Base-by-base conservation (phyloP, 2,113 vertebrate genomes). In the Taurulus bubalis region DNA sequence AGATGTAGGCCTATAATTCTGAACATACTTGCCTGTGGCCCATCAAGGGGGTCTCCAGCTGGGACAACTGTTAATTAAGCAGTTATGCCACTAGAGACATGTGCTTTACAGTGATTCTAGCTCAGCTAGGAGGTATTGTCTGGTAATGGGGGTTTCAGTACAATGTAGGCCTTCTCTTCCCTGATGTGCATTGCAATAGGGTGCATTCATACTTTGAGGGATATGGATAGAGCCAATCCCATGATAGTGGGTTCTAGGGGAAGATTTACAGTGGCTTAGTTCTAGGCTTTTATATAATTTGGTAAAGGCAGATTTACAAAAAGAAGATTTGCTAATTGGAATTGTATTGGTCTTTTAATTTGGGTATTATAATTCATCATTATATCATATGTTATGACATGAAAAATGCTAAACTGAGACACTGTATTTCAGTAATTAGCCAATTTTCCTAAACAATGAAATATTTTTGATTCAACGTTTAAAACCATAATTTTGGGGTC, bases 51-150 rank as follows among this genome's bases (percentile, higher is more conserved):
- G 55, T 68, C 53, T 83, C 77, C 80, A 74, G 71, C 84, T 79
- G 79, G 77, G 82, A 67, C n/a, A 55, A 40, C 36, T 76, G 74
- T 85, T 87, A 85, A 89, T 83, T 82, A 85, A 85, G 47, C 68
- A 84, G 47, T 87, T 68, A 69, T 68, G 49, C 72, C 87, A 84
- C 71, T 0, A 68, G 80, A 80, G 75, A 78, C 75, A n/a, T 51
- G n/a, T 72, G 62, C 24, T 88, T 80, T 75, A 71, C 78, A 74
- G 75, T 53, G 58, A 86, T 74, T 75, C 77, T n/a, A 51, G 47
- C 60, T 32, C 38, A 74, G 69, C 67, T 38, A 14, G 28, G 30
- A 83, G 34, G 34, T 63, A 53, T 32, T 58, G n/a, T 66, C 24
- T 24, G 58, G n/a, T 11, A 60, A 28, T n/a, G 2, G 32, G 1